Base-by-base conservation (phyloP, 2,113 vertebrate species). In the Dinomys branickii region DNA sequence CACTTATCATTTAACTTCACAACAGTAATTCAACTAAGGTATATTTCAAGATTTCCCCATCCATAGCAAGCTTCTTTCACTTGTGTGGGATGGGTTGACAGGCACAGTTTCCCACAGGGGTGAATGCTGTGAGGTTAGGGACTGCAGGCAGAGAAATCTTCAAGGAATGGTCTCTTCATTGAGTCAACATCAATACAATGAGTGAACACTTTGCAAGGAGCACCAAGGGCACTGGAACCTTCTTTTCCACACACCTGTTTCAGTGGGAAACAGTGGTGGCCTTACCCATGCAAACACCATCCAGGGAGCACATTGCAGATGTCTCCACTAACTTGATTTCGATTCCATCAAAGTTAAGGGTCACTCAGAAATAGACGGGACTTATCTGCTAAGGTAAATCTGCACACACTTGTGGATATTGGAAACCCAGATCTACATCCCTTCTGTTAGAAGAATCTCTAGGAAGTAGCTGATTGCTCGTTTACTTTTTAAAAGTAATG, bases 401-500 rank as follows among this genome's bases (percentile, higher is more conserved):
- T 17, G 67, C 85, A 91, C 14, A 93, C 16, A 92, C 13, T 88
- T 63, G 59, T 88, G 26, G 35, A 52, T 80, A 28, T 71, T 80
- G 7, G 75, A 16, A 86, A 63, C 56, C 67, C 30, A 59, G 75
- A 17, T 10, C 9, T 69, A 17, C 44, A 24, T 30, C n/a, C 38
- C 95, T 85, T 71, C 56, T 16, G 30, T 58, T 80, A 90, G 19
- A 95, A 3, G 13, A 93, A 91, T 88, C 65, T 38, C 56, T 90
- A 84, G 44, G 80, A 94, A 95, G 44, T 58, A 63, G 12, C 12
- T 54, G 90, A 93, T 84, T 92, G 61, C n/a, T 80, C 59, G 58
- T 65, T 97, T 93, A 87, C 75, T 47, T 95, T 95, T 92, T 73
- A 63, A 50, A 84, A 61, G 56, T 91, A 75, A 96, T 96, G 93